Evolutionary conservation across 2,113 vertebrate species (phyloP).

Genomic region (Junco hyemalis): DNA sequence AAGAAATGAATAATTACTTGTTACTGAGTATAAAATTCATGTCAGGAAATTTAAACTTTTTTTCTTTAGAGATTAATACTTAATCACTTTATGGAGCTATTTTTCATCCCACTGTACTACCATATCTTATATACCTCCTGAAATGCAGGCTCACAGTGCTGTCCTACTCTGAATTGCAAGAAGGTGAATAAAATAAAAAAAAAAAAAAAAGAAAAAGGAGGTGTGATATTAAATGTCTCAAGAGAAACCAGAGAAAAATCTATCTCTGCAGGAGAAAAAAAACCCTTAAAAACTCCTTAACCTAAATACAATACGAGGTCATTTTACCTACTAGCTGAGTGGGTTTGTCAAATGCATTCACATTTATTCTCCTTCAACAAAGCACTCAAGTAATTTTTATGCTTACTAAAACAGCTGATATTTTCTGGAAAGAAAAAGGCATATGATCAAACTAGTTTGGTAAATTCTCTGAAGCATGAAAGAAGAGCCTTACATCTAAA

Average conservation of each 20-base stretch:
- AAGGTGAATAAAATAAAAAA: not conserved
- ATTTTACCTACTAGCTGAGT: slow-evolving; percentile 16
- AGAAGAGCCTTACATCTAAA: not conserved
- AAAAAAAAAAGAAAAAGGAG: not conserved
- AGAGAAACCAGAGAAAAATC: slow-evolving; percentile 20
- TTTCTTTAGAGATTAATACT: not conserved
- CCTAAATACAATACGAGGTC: slow-evolving; percentile 19
- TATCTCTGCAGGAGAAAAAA: not conserved
- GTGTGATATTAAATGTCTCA: not conserved
- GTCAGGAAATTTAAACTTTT: not conserved
- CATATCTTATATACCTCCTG: not conserved
- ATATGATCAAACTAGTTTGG: not conserved
- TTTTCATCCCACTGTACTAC: not conserved
- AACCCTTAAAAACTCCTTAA: slow-evolving; percentile 47
- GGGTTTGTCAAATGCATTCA: slow-evolving; percentile 1
- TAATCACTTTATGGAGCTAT: not conserved
- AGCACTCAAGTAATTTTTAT: not conserved
- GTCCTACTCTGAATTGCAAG: not conserved
- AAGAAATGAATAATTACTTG: slow-evolving; percentile 34
- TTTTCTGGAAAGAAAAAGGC: slow-evolving; percentile 16
- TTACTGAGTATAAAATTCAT: slow-evolving; percentile 7
- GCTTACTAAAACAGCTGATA: not conserved
- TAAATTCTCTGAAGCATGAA: slow-evolving; percentile 5
- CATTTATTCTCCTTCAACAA: not conserved
- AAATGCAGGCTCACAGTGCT: not conserved